These are phyloP conservation scores for Oreohelix idahoensis DNA, from an alignment of 1,140 invertebrate genomes.

Conservation along the genomic window DNA sequence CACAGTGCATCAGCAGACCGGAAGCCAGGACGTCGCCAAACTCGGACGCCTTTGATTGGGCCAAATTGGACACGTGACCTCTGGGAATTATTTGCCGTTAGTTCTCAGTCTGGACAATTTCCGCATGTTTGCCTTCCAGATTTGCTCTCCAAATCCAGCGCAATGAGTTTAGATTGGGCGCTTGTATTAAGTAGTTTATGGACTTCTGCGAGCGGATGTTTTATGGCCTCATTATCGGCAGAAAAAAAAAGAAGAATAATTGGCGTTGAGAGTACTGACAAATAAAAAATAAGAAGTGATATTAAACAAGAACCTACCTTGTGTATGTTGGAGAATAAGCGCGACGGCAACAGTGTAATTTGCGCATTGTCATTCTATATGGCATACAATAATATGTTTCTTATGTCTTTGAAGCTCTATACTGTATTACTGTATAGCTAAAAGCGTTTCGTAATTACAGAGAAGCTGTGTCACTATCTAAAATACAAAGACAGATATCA, in stretches of 20 bases:
- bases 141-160: slow-evolving; percentile 28
- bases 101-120: slow-evolving; percentile 29
- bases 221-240: slow-evolving; percentile 5
- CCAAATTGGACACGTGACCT: slow-evolving; percentile 31
- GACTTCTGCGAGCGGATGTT: slow-evolving; percentile 11
- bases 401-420: too few species aligned
- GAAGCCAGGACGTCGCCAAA: slow-evolving; percentile 24
- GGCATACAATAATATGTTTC: too few species aligned
- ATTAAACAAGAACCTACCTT: too few species aligned
- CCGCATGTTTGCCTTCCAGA: slow-evolving; percentile 27
- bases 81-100: slow-evolving; percentile 34
- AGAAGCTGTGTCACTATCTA: too few species aligned
- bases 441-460: too few species aligned
- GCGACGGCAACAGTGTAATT: too few species aligned
- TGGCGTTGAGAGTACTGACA: too few species aligned
- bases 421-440: too few species aligned
- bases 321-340: too few species aligned
- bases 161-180: slow-evolving; percentile 26
- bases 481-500: too few species aligned
- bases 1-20: slow-evolving; percentile 30
- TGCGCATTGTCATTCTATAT: too few species aligned
- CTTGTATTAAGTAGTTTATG: slow-evolving; percentile 10
- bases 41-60: slow-evolving; percentile 31
- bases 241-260: not conserved
- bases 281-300: too few species aligned